Evolutionary conservation across 2,888 invertebrate genomes (phyloP).

Genomic region (Chloroclysta siterata): DNA sequence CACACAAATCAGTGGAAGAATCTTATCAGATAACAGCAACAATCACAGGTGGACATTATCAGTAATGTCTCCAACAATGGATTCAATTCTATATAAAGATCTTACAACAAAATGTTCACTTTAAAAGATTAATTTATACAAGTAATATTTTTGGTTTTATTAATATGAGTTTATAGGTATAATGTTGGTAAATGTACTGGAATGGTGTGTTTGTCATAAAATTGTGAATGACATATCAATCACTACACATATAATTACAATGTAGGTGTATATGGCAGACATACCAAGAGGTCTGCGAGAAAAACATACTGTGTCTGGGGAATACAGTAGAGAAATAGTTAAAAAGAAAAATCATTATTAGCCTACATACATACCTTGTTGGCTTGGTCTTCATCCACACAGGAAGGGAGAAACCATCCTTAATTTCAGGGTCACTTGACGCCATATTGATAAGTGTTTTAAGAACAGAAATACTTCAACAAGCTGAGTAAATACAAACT

Average conservation of each 20-base stretch:
- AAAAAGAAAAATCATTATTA: background rate
- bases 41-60: constrained; percentile 14
- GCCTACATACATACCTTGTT: constrained; percentile 65
- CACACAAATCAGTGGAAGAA: background rate
- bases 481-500: constrained; percentile 25
- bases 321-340: no score
- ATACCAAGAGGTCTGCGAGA: no score
- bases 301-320: no score
- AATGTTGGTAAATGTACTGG: no score
- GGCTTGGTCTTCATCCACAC: constrained; percentile 91
- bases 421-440: constrained; percentile 84
- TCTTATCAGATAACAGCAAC: constrained; percentile 11
- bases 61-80: background rate
- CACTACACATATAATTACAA: no score
- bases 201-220: no score
- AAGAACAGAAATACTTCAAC: constrained; percentile 29
- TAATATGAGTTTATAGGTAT: no score
- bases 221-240: no score
- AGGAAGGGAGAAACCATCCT: constrained; percentile 87
- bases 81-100: background rate
- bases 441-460: constrained; percentile 60
- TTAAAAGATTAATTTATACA: background rate
- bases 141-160: background rate
- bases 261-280: no score
- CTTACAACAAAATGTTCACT: background rate